phyloP scores from a whole-genome alignment of 2,888 invertebrate genomes.

The Spisula solida region DNA sequence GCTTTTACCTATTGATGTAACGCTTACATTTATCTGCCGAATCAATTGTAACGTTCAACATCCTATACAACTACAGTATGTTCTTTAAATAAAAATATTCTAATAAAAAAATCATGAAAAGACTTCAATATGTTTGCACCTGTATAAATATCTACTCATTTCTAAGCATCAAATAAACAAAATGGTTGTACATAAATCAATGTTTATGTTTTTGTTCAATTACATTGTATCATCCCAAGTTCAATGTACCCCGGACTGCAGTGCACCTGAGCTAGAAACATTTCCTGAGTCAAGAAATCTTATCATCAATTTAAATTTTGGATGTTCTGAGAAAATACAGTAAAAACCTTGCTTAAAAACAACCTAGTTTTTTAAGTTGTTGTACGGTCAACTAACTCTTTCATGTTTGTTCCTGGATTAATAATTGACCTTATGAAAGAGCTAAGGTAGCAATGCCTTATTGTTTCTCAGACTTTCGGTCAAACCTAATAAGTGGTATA shows the following conservation, averaged over 20 bases:
- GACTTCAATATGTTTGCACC: not conserved
- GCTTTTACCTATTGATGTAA: not conserved
- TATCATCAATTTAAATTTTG: no score
- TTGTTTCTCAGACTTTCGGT: no score
- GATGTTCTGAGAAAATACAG: not conserved
- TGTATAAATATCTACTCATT: constrained; percentile 10
- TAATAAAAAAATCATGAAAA: not conserved
- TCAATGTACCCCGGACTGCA: not conserved
- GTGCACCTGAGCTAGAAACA: not conserved
- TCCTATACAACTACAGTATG: not conserved
- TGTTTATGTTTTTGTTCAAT: not conserved
- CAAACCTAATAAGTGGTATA: no score
- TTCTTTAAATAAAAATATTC: not conserved
- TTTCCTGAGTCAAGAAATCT: not conserved
- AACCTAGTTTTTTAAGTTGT: no score
- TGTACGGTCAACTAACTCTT: no score
- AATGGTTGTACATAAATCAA: not conserved
- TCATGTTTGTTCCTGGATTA: no score
- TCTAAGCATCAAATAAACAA: not conserved
- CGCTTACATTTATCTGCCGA: no score
- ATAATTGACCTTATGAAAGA: no score
- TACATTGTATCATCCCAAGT: not conserved
- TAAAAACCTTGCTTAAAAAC: no score
- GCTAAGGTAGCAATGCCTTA: no score
- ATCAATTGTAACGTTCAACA: no score